A percentile compares a stretch with the other conserved stretches of the same genome.
Evolutionary conservation across 2,113 vertebrate genomes (phyloP).

Genomic region (Jaculus jaculus): DNA sequence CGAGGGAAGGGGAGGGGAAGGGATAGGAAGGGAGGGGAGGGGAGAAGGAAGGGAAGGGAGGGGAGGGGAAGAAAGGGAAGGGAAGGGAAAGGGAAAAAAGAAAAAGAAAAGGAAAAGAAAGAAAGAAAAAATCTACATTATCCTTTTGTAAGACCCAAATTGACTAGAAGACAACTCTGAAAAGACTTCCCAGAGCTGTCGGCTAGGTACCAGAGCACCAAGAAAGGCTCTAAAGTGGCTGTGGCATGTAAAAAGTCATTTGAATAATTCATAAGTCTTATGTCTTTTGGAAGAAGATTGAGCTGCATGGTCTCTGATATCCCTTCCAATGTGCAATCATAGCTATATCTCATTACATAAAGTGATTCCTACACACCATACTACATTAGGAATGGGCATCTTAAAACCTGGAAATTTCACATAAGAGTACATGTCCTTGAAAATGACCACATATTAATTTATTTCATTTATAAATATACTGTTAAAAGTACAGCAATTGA

Average conservation of each 20-base stretch:
- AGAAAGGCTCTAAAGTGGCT: neutral
- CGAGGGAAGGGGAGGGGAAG: no score
- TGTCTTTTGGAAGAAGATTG: constrained; percentile 16
- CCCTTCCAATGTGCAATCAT: neutral
- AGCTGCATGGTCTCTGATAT: neutral
- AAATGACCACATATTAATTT: constrained; percentile 50
- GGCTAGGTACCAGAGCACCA: neutral
- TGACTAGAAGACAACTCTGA: neutral
- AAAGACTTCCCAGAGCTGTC: neutral
- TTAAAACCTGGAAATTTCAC: neutral
- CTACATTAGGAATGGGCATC: neutral
- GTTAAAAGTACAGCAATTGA: constrained; percentile 40
- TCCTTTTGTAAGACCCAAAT: neutral
- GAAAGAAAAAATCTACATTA: neutral
- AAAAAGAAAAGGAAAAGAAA: no score
- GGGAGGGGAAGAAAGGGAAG: no score
- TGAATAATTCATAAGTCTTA: neutral
- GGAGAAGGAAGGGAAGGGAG: no score
- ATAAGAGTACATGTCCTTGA: constrained; percentile 45
- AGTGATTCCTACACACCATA: neutral
- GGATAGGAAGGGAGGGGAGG: no score
- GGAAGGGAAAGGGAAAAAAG: no score
- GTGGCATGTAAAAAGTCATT: neutral
- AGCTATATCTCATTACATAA: neutral
- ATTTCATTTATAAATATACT: constrained; percentile 34